Conservation (phyloP, 1,140 invertebrate species). For the Melipona quadrifasciata region DNA sequence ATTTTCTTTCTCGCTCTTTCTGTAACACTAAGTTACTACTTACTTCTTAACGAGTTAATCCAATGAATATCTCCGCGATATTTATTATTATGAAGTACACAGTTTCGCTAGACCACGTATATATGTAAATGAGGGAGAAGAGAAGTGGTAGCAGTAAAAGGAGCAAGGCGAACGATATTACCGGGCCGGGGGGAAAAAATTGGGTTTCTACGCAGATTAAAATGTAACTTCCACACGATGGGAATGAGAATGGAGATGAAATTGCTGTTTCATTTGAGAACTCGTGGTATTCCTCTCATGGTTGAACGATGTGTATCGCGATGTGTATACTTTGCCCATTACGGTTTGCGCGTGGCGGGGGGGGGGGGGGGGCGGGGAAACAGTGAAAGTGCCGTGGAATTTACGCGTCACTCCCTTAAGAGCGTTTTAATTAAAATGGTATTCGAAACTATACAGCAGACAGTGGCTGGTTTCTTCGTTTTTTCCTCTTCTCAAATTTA, state of each 20-base stretch:
- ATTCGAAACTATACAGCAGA: not conserved
- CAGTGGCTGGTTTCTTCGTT: not conserved
- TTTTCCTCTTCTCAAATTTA: too few relatives aligned
- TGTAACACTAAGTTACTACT: too few relatives aligned
- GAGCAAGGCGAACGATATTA: constrained; percentile 25
- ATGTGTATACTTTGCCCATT: not conserved
- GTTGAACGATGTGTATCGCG: not conserved
- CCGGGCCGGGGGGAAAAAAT: constrained; percentile 24
- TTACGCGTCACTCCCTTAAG: not conserved
- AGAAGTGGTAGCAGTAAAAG: not conserved
- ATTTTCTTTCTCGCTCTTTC: too few relatives aligned
- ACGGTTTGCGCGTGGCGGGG: not conserved
- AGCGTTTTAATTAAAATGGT: not conserved
- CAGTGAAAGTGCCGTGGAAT: not conserved
- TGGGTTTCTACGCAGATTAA: constrained; percentile 25
- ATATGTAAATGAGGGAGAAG: not conserved
- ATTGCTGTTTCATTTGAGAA: constrained; percentile 12
- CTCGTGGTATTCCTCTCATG: not conserved
- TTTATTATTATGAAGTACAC: too few relatives aligned
- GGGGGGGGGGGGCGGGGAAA: too few relatives aligned
- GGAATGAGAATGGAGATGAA: constrained; percentile 25
- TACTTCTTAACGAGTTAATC: too few relatives aligned
- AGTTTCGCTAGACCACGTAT: too few relatives aligned
- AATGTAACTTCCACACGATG: constrained; percentile 23
- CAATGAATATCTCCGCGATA: too few relatives aligned